Evolutionary conservation across 2,797 vertebrate species (phyloP), one percentile per base, ranked within the genome.

Genomic region (Protosalanx chinensis): DNA sequence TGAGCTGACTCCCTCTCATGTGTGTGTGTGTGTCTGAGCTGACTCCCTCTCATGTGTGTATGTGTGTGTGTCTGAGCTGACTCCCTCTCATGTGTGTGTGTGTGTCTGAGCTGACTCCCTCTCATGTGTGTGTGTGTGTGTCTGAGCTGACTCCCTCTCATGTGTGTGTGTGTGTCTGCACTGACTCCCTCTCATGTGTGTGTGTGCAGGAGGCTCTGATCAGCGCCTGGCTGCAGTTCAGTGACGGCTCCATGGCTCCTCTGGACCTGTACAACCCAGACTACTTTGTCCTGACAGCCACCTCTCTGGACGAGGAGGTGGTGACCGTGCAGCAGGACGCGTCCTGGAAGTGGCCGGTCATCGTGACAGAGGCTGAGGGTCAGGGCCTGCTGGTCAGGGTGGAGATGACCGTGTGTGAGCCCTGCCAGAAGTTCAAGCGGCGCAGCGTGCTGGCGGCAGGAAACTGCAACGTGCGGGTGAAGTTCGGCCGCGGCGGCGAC

Each of bases 171-270:
- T 87, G 32, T n/a, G 6, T 16, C 18, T 51, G n/a, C n/a, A 53
- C 8, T 71, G 51, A 49, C 76, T 67, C 49, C 33, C 56, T n/a
- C 46, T 61, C 15, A 20, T 73, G 15, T 33, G 23, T 61, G 27
- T 53, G 53, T 68, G 67, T 49, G 5, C 86, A 99, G 97, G 97
- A 99, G 83, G 96, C 95, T 2, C 85, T 97, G 79, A 88, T 98
- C 77, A 98, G 96, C 73, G 93, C 93, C 3, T 99, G 97, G 97
- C 93, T 99, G 13, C 96, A 96, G 88, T 98, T 98, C 91, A 99
- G 95, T 0, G 97, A 99, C 0, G 95, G 96, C 82, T 95, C 96
- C 0, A 91, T 93, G 70, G 94, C 96, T 0, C 96, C 97, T 0
- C 86, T 98, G 75, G 96, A 98, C 81, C 93, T 97, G 56, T 98